phyloP scores from a whole-genome alignment of 1,140 invertebrate genomes.

The Nymphalis io region DNA sequence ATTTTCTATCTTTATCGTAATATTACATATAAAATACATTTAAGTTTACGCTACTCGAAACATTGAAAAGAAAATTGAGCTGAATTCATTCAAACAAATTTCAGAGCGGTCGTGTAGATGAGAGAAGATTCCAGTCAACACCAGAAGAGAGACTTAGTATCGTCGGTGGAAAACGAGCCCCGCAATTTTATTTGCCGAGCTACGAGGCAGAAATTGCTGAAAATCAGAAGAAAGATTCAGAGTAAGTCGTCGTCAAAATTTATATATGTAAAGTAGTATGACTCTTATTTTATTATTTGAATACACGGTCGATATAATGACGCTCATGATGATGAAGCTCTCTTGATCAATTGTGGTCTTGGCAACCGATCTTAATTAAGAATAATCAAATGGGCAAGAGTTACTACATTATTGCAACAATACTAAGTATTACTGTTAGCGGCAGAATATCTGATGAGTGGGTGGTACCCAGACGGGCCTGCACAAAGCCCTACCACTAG shows the following conservation, averaged over 20 bases:
- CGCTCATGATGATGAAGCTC: too few species aligned
- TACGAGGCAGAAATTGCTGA: conserved; percentile 97
- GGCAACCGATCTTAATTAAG: too few species aligned
- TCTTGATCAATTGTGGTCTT: too few species aligned
- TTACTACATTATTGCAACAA: too few species aligned
- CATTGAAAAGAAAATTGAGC: background rate
- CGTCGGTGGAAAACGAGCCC: conserved; percentile 95
- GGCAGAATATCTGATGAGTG: too few species aligned
- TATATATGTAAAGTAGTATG: background rate
- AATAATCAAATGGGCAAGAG: too few species aligned
- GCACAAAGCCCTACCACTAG: too few species aligned
- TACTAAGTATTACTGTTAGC: too few species aligned
- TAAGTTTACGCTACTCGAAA: background rate
- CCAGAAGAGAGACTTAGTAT: conserved; percentile 95
- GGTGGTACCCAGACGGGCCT: too few species aligned
- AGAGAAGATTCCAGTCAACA: conserved; percentile 93
- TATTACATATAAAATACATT: background rate
- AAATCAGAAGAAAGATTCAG: conserved; percentile 97
- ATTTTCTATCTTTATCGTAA: too few species aligned
- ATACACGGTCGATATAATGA: too few species aligned
- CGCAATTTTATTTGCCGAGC: conserved; percentile 95
- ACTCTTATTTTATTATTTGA: too few species aligned
- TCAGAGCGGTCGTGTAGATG: conserved; percentile 92
- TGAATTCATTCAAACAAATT: conserved; percentile 39
- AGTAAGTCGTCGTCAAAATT: conserved; percentile 86